Evolutionary conservation across 2,113 vertebrate species (phyloP).

Genomic region (Corydoras sp.): DNA sequence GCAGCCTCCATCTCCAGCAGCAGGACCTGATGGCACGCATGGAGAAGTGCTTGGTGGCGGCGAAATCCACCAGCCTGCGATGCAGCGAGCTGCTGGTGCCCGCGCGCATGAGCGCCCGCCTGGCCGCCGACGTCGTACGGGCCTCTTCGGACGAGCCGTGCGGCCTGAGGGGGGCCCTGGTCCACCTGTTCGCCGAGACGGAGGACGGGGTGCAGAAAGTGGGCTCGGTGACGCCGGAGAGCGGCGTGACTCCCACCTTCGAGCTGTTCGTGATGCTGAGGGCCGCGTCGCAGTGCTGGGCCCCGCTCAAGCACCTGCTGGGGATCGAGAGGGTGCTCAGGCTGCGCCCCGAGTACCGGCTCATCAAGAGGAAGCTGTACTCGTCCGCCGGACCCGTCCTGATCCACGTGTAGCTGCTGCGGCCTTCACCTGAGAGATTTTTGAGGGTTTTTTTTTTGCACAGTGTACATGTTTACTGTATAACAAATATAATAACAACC

Average conservation of each 20-base stretch:
- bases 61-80: conserved; percentile 57
- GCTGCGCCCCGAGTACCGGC: conserved; percentile 62
- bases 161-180: conserved; percentile 64
- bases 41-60: conserved; percentile 57
- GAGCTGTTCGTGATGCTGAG: conserved; percentile 65
- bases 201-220: conserved; percentile 47
- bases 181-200: conserved; percentile 57
- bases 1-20: conserved; percentile 39
- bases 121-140: conserved; percentile 56
- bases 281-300: conserved; percentile 54
- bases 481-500: not conserved
- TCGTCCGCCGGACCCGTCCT: conserved; percentile 67
- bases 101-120: conserved; percentile 50
- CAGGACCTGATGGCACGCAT: conserved; percentile 55
- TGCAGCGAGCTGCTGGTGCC: conserved; percentile 67
- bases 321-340: conserved; percentile 55
- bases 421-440: no score
- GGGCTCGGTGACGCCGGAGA: conserved; percentile 53
- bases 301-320: conserved; percentile 57
- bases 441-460: conserved; percentile 15
- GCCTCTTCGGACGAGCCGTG: conserved; percentile 64
- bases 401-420: conserved; percentile 10
- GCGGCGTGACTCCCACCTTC: conserved; percentile 63
- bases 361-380: conserved; percentile 73
- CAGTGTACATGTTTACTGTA: not conserved